Evolutionary conservation across 2,888 invertebrate species (phyloP), one percentile per base, ranked within the genome.

Genomic region (Hanleya hanleyi): DNA sequence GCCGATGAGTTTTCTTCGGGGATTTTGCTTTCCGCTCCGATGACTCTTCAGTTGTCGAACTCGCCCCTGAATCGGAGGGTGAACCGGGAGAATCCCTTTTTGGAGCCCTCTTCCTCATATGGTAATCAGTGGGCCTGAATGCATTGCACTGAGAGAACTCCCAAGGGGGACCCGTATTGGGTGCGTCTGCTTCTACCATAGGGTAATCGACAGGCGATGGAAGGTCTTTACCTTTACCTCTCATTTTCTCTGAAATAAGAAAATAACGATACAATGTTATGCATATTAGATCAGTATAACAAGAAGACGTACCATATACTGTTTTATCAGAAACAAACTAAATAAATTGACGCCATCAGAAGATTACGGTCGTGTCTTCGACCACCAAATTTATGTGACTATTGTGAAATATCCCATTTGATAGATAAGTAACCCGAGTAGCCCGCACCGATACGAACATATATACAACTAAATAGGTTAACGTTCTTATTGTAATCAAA

Each of bases 1-100:
- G 93, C 82, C 93, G 91, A 9, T 85, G 51, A 0, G 84, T 77
- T 64, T 83, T 81, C 69, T 83, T 81, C 9, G 82, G 75, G 70
- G 79, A 81, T 70, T 83, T 84, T 41, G 82, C 73, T 76, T 86
- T 85, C 69, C 84, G 77, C 74, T 84, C 83, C 35, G 74, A 75
- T 38, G 80, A 77, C 62, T 85, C 86, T 69, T 87, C 86, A 49
- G 83, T 84, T 37, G 83, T 86, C 6, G 87, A 87, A 51, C 82
- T 85, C 12, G 84, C 84, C 5, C 86, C 86, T 2, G 87, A 87
- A 76, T 88, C 88, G 5, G 87, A 86, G 1, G 86, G 87, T 0
- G 87, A 87, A 12, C 85, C 82, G 0, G 87, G 87, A 35, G 84
- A 82, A 62, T 85, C 84, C 5, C 83, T 73, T 68, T 81, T 83